A percentile compares a stretch with the other conserved stretches of the same genome.
phyloP scores from a whole-genome alignment of 2,888 invertebrate genomes.

The Caradrina kadenii region DNA sequence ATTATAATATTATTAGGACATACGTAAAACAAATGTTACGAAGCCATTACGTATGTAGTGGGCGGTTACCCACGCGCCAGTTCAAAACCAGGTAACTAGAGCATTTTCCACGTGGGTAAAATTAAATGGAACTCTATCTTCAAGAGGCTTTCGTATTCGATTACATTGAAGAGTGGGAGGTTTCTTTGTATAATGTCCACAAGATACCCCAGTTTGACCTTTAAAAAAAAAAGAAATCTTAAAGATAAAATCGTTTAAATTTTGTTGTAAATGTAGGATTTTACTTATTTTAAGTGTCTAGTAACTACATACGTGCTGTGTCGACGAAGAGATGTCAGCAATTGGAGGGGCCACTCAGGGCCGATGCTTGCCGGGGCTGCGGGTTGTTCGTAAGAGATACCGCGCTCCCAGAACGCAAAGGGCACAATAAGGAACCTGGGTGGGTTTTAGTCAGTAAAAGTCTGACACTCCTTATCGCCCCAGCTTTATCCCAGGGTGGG shows the following conservation, averaged over 20 bases:
- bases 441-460: too few relatives aligned
- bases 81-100: constrained; percentile 5
- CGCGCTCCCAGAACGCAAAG: too few relatives aligned
- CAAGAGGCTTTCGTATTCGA: constrained; percentile 26
- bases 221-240: neutral
- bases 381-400: too few relatives aligned
- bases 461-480: too few relatives aligned
- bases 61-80: constrained; percentile 18
- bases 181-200: constrained; percentile 22
- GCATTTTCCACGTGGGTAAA: constrained; percentile 18
- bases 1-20: neutral
- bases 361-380: too few relatives aligned
- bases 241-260: neutral
- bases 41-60: constrained; percentile 6
- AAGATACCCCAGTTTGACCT: constrained; percentile 2
- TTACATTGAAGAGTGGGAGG: constrained; percentile 10
- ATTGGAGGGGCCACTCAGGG: too few relatives aligned
- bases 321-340: too few relatives aligned
- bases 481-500: too few relatives aligned
- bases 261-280: neutral
- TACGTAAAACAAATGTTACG: constrained; percentile 26
- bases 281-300: neutral
- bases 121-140: constrained; percentile 34
- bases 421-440: too few relatives aligned
- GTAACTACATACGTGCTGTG: neutral